These are phyloP conservation scores for Ageneiosus marmoratus DNA, from an alignment of 2,113 vertebrate species.

Conservation along the genomic window DNA sequence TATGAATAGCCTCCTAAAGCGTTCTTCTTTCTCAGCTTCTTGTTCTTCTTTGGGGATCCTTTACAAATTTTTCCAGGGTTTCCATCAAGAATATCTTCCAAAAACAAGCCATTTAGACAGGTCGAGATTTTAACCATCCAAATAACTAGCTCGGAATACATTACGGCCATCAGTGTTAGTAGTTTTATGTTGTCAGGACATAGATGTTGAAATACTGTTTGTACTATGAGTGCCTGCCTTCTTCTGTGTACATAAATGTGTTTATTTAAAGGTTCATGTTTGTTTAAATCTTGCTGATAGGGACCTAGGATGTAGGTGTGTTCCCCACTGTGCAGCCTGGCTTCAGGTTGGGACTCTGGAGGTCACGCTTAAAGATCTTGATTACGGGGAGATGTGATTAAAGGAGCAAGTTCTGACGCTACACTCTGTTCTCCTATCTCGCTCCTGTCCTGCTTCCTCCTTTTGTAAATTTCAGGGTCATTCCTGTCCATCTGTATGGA, in stretches of 20 bases:
- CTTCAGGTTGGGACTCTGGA: neutral
- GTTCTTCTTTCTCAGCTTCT: too few relatives aligned
- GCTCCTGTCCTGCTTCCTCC: constrained; percentile 4
- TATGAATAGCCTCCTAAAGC: neutral
- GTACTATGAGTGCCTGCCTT: neutral
- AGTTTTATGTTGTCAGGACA: neutral
- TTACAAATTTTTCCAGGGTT: neutral
- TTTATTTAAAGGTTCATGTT: neutral
- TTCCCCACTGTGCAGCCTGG: neutral
- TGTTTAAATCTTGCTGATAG: constrained; percentile 7
- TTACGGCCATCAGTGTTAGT: too few relatives aligned
- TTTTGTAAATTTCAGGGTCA: constrained; percentile 33
- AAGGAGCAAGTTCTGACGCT: neutral
- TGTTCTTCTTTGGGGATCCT: neutral
- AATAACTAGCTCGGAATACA: neutral
- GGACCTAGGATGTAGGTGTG: neutral
- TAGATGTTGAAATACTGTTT: neutral
- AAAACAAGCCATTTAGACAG: neutral
- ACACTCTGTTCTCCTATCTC: neutral
- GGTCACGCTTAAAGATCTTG: constrained; percentile 1
- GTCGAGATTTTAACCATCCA: neutral
- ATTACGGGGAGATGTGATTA: constrained; percentile 19
- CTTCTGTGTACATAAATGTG: neutral
- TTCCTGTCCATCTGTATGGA: constrained; percentile 39
- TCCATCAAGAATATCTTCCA: neutral